Percentiles rank a stretch among this genome's conserved stretches.
Evolutionary conservation across 2,797 vertebrate species (phyloP).

Genomic region (Graptemys geographica): DNA sequence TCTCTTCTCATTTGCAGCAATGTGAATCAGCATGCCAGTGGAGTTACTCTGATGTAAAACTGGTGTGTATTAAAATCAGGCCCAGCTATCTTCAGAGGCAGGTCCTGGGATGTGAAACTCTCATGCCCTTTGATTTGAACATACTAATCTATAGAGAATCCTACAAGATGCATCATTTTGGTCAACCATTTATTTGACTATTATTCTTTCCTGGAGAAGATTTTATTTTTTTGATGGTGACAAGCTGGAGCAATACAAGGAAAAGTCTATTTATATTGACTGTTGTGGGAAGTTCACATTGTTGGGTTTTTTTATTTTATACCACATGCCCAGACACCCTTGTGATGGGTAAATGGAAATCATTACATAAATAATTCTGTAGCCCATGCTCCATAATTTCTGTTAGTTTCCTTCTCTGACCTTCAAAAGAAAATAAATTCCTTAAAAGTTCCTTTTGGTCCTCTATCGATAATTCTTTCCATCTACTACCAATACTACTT

Average conservation of each 20-base stretch:
- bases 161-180: background rate
- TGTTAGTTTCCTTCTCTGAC: conserved; percentile 55
- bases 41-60: background rate
- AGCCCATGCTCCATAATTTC: conserved; percentile 22
- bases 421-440: conserved; percentile 57
- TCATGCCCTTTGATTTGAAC: background rate
- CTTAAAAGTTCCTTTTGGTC: conserved; percentile 60
- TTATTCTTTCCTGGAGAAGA: background rate
- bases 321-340: background rate
- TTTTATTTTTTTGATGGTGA: background rate
- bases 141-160: background rate
- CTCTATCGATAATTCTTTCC: conserved; percentile 33
- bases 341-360: background rate
- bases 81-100: background rate
- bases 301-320: background rate
- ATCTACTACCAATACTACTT: background rate
- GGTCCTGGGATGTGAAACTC: background rate
- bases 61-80: background rate
- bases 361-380: conserved; percentile 39
- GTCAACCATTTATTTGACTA: background rate
- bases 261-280: background rate
- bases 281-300: background rate
- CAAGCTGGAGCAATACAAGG: background rate
- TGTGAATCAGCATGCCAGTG: background rate
- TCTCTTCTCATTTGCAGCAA: background rate